Evolutionary conservation across 2,797 vertebrate species (phyloP).

Genomic region (Nannoperca australis): DNA sequence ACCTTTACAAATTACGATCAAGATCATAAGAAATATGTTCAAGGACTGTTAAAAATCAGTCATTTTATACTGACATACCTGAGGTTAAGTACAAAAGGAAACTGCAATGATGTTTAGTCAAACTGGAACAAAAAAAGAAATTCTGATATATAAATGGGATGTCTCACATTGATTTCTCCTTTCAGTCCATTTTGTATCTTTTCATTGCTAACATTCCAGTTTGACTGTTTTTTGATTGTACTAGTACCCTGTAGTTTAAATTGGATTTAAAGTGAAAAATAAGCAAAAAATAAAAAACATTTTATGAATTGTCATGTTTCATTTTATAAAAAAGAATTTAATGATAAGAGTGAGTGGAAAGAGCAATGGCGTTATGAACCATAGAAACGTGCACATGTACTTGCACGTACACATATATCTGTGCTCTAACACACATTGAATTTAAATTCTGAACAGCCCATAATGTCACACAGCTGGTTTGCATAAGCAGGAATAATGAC

Average conservation of each 20-base stretch:
- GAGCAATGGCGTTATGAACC: not conserved
- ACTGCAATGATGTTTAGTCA: slow-evolving; percentile 9
- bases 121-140: slow-evolving; percentile 10
- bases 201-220: slow-evolving; percentile 64
- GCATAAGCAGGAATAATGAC: slow-evolving; percentile 79
- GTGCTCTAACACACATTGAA: slow-evolving; percentile 41
- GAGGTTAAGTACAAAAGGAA: slow-evolving; percentile 2
- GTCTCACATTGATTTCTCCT: slow-evolving; percentile 26
- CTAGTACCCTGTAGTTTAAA: slow-evolving; percentile 63
- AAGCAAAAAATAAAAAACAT: slow-evolving; percentile 50
- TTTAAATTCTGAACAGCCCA: slow-evolving; percentile 55
- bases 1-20: slow-evolving; percentile 16
- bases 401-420: slow-evolving; percentile 31
- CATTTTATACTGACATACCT: slow-evolving; percentile 8
- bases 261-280: slow-evolving; percentile 71
- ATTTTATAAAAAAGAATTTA: slow-evolving; percentile 9
- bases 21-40: slow-evolving; percentile 17
- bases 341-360: not conserved
- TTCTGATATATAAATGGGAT: slow-evolving; percentile 22
- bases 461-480: slow-evolving; percentile 81
- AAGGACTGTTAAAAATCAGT: not conserved
- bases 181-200: slow-evolving; percentile 42
- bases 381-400: not conserved
- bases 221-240: slow-evolving; percentile 68
- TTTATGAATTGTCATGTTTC: slow-evolving; percentile 34